These are phyloP conservation scores for Tetrapedia diversipes DNA, from an alignment of 2,888 invertebrate species.

Conservation along the genomic window DNA sequence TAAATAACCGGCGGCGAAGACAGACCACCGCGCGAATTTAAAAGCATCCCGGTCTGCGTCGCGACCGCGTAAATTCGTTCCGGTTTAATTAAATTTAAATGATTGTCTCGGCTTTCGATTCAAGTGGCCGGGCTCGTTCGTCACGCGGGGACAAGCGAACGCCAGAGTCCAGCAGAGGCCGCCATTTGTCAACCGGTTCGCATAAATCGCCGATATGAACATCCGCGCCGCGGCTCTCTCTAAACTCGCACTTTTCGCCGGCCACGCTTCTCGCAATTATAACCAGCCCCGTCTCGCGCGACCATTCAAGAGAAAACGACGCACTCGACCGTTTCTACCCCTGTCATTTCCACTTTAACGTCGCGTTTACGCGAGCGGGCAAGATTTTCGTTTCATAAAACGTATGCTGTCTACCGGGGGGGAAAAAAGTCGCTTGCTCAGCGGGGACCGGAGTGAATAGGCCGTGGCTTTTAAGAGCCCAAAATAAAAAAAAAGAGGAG, in stretches of 20 bases:
- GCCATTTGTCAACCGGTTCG: slow-evolving; percentile 57
- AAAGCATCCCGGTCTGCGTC: slow-evolving; percentile 38
- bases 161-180: slow-evolving; percentile 40
- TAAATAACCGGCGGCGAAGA: slow-evolving; percentile 49
- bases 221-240: slow-evolving; percentile 21
- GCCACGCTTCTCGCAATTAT: slow-evolving; percentile 55
- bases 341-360: not conserved
- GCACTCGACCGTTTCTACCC: not conserved
- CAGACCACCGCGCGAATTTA: slow-evolving; percentile 46
- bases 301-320: slow-evolving; percentile 35
- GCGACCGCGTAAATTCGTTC: slow-evolving; percentile 54
- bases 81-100: slow-evolving; percentile 62
- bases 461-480: slow-evolving; percentile 18
- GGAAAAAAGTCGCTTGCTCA: slow-evolving; percentile 62
- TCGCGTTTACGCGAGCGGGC: slow-evolving; percentile 13
- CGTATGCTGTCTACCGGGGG: slow-evolving; percentile 65
- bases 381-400: slow-evolving; percentile 77
- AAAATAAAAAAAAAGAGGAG: not conserved
- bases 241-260: slow-evolving; percentile 41
- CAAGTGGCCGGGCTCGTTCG: slow-evolving; percentile 56
- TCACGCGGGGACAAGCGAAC: slow-evolving; percentile 47
- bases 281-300: slow-evolving; percentile 24
- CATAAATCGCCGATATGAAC: slow-evolving; percentile 65
- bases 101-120: slow-evolving; percentile 61
- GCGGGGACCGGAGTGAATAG: slow-evolving; percentile 34